These are phyloP conservation scores for Drosophila cardini DNA, from an alignment of 1,140 invertebrate genomes.

Conservation along the genomic window DNA sequence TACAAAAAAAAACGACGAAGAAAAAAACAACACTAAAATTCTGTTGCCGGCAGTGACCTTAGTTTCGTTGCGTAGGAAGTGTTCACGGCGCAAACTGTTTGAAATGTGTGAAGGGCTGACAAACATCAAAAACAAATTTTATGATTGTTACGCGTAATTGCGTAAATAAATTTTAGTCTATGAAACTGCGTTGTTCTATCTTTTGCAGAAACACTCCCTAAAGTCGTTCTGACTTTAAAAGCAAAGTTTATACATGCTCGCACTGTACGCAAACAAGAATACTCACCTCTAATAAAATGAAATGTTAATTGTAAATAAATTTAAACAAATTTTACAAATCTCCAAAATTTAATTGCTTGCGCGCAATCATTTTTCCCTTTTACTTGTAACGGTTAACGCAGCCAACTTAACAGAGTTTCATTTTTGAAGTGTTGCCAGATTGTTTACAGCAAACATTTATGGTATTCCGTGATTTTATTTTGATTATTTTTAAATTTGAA, in stretches of 20 bases:
- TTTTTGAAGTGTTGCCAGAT: conserved; percentile 16
- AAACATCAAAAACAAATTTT: background rate
- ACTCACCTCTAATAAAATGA: no score
- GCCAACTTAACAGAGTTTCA: background rate
- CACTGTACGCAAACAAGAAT: no score
- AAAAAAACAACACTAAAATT: conserved; percentile 25
- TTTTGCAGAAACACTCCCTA: no score
- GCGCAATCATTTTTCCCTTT: background rate
- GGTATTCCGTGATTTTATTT: background rate
- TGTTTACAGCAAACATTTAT: background rate
- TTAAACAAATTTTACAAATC: background rate
- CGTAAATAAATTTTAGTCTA: no score
- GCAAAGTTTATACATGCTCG: no score
- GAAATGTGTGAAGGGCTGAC: conserved; percentile 14
- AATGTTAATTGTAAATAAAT: no score
- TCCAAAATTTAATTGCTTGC: background rate
- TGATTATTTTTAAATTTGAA: background rate
- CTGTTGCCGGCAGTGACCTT: conserved; percentile 37
- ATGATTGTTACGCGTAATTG: background rate
- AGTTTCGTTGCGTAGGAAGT: conserved; percentile 27
- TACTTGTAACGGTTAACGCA: conserved; percentile 5
- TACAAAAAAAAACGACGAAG: conserved; percentile 40
- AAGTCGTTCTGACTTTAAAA: no score
- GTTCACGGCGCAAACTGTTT: conserved; percentile 9
- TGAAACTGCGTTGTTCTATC: no score